Conservation (phyloP, 2,113 vertebrate species). For the Furnarius figulus region DNA sequence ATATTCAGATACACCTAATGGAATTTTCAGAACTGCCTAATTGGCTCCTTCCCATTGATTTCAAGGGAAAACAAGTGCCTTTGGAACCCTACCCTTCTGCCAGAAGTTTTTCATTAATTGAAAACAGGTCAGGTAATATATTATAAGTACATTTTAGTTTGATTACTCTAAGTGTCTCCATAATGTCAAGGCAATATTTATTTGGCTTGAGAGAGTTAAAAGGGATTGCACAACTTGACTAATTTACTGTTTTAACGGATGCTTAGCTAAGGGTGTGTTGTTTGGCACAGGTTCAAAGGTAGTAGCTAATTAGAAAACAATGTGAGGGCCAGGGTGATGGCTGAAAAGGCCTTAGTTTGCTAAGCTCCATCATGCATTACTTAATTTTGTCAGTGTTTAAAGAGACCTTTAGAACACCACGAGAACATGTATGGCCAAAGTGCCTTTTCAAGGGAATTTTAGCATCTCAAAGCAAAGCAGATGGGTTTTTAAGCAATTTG, state of each 20-base stretch:
- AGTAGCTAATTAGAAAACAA: constrained; percentile 3
- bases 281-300: background rate
- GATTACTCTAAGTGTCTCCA: background rate
- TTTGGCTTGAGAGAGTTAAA: constrained; percentile 9
- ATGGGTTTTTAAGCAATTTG: background rate
- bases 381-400: background rate
- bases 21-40: background rate
- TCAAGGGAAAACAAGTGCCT: background rate
- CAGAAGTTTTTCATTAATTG: background rate
- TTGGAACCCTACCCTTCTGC: background rate
- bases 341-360: background rate
- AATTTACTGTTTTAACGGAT: background rate
- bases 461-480: background rate
- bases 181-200: background rate
- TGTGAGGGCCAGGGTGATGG: background rate
- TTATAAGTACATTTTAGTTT: background rate
- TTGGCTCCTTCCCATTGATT: background rate
- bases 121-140: background rate
- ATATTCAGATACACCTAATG: background rate
- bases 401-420: background rate
- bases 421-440: background rate
- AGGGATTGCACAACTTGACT: background rate
- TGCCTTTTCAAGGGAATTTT: background rate
- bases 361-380: background rate
- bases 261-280: background rate